Conservation (phyloP, 1,140 invertebrate species). For the Eufriesea mexicana region DNA sequence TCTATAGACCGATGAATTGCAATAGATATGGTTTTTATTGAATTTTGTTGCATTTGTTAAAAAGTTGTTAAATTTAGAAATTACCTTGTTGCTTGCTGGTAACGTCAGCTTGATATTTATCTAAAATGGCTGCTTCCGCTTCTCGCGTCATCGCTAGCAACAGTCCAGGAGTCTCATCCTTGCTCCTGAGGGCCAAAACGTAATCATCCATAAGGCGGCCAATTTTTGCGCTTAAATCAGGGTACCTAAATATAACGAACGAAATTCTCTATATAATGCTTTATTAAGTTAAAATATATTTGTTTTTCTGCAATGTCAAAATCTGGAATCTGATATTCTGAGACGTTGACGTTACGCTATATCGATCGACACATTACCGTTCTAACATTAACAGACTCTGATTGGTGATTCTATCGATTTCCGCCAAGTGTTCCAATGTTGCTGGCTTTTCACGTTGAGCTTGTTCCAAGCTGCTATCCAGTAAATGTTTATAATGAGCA, state of each 20-base stretch:
- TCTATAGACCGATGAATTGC: slow-evolving; percentile 78
- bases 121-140: slow-evolving; percentile 91
- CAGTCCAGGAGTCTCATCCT: slow-evolving; percentile 94
- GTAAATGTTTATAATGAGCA: slow-evolving; percentile 95
- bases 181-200: slow-evolving; percentile 91
- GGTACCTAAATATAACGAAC: slow-evolving; percentile 83
- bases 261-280: slow-evolving; percentile 43
- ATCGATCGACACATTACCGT: slow-evolving; percentile 80
- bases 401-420: slow-evolving; percentile 96
- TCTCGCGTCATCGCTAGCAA: slow-evolving; percentile 92
- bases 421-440: slow-evolving; percentile 91
- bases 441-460: slow-evolving; percentile 93
- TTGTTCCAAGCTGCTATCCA: slow-evolving; percentile 91
- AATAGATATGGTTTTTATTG: too few relatives aligned
- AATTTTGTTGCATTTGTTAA: not conserved
- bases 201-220: slow-evolving; percentile 95
- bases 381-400: slow-evolving; percentile 94
- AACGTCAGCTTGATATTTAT: slow-evolving; percentile 91
- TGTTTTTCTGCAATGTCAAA: slow-evolving; percentile 28
- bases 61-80: not conserved
- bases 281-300: slow-evolving; percentile 25
- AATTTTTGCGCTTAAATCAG: slow-evolving; percentile 92
- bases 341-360: slow-evolving; percentile 24
- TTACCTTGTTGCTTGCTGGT: slow-evolving; percentile 87
- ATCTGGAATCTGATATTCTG: slow-evolving; percentile 27